Evolutionary conservation across 2,113 vertebrate genomes (phyloP).

Genomic region (Brachionichthys hirsutus): DNA sequence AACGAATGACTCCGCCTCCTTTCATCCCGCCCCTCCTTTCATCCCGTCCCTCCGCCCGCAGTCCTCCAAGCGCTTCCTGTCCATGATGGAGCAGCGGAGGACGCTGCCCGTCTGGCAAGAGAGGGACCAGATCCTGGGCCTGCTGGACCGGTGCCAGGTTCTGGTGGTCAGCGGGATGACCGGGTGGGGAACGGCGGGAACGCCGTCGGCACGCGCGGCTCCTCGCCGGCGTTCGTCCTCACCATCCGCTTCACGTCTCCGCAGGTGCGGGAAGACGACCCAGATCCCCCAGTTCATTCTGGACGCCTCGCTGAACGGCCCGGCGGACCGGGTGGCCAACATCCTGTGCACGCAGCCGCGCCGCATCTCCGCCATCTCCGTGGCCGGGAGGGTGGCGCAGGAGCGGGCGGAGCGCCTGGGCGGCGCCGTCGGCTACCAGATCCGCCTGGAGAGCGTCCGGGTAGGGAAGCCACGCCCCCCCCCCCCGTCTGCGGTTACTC

Average conservation of each 20-base stretch:
- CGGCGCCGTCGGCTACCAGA: conserved; percentile 94
- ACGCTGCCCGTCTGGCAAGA: conserved; percentile 93
- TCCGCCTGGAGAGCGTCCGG: conserved; percentile 91
- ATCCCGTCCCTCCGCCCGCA: conserved; percentile 42
- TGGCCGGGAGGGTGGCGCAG: conserved; percentile 92
- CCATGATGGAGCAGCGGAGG: conserved; percentile 88
- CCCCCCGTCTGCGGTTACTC: too few relatives aligned
- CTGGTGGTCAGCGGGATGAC: conserved; percentile 98
- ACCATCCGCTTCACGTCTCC: conserved; percentile 3
- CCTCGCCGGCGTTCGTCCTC: too few relatives aligned
- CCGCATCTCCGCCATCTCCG: conserved; percentile 94
- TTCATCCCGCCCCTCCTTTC: background rate
- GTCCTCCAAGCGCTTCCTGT: conserved; percentile 85
- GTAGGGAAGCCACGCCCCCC: too few relatives aligned
- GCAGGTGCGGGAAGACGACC: conserved; percentile 97
- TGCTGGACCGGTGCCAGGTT: conserved; percentile 84
- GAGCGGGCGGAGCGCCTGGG: conserved; percentile 89
- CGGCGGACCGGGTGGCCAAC: conserved; percentile 81
- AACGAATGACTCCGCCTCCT: too few relatives aligned
- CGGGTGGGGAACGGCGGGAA: conserved; percentile 76
- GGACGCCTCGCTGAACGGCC: conserved; percentile 83
- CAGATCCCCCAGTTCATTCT: conserved; percentile 98
- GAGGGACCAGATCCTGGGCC: conserved; percentile 83
- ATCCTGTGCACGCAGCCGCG: conserved; percentile 97
- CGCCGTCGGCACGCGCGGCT: too few relatives aligned